Evolutionary conservation across 2,888 invertebrate species (phyloP).

Genomic region (Galerucella pusilla): DNA sequence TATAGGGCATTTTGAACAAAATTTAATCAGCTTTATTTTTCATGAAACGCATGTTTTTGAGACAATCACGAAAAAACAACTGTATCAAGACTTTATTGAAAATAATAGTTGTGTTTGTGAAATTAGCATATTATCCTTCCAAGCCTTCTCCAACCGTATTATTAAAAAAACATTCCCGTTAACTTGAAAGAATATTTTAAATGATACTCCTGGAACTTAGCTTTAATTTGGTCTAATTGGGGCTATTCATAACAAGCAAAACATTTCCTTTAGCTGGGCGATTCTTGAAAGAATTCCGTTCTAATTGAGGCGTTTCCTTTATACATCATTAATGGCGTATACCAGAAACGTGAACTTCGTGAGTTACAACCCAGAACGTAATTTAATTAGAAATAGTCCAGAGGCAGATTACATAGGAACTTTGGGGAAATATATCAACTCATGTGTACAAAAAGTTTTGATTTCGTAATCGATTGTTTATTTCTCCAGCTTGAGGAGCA

Average conservation of each 20-base stretch:
- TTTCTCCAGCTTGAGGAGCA: background rate
- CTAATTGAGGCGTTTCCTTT: constrained; percentile 37
- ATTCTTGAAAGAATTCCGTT: constrained; percentile 28
- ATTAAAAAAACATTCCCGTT: background rate
- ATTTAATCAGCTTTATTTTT: no score
- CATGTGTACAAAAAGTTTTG: background rate
- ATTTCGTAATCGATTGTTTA: background rate
- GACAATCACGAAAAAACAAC: no score
- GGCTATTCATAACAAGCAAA: constrained; percentile 30
- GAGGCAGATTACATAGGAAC: background rate
- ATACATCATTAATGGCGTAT: constrained; percentile 34
- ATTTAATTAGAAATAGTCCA: constrained; percentile 35
- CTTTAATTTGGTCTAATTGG: constrained; percentile 30
- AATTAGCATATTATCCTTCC: no score
- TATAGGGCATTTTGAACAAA: no score
- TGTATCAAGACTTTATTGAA: no score
- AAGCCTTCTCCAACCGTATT: no score
- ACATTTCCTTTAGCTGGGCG: constrained; percentile 13
- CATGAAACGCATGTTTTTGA: no score
- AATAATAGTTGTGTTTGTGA: no score
- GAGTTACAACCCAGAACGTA: constrained; percentile 31
- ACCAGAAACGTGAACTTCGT: constrained; percentile 17
- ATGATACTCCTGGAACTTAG: background rate
- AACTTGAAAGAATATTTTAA: background rate
- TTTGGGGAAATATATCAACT: background rate